Percentiles rank a stretch among this genome's conserved stretches.
Conservation (phyloP, 2,888 invertebrate species). For the Sceliomorpha sp. region DNA sequence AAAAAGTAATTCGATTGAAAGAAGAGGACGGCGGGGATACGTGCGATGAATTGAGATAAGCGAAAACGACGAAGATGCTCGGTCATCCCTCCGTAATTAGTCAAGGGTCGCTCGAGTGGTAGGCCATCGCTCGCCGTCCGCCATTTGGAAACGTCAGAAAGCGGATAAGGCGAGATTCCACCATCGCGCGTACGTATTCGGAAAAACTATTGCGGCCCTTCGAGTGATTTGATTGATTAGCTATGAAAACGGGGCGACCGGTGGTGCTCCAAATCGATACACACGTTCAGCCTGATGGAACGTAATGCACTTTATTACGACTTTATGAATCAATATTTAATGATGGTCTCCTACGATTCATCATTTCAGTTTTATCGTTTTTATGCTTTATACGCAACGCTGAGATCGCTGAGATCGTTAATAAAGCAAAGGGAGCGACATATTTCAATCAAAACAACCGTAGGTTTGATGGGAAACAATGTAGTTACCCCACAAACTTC, state of each 20-base stretch:
- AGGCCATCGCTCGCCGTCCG: slow-evolving; percentile 25
- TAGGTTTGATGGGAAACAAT: too few species aligned
- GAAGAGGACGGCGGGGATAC: slow-evolving; percentile 50
- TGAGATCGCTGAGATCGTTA: background rate
- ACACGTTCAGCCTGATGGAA: slow-evolving; percentile 31
- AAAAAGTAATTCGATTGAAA: slow-evolving; percentile 79
- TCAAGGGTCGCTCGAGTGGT: slow-evolving; percentile 74
- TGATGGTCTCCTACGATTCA: slow-evolving; percentile 37
- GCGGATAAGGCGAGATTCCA: slow-evolving; percentile 50
- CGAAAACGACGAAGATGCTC: slow-evolving; percentile 63
- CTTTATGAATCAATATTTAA: slow-evolving; percentile 12
- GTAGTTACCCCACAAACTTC: too few species aligned
- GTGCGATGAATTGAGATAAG: slow-evolving; percentile 70
- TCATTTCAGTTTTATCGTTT: slow-evolving; percentile 19
- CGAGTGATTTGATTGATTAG: slow-evolving; percentile 53
- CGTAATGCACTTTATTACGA: slow-evolving; percentile 31
- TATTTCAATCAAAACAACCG: too few species aligned
- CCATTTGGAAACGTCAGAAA: slow-evolving; percentile 54
- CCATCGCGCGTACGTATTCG: slow-evolving; percentile 20
- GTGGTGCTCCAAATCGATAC: slow-evolving; percentile 26
- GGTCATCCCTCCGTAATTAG: slow-evolving; percentile 79
- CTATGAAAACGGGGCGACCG: slow-evolving; percentile 29
- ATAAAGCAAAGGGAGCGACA: too few species aligned
- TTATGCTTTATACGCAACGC: background rate
- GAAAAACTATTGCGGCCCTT: slow-evolving; percentile 38